Percentiles rank a stretch among this genome's conserved stretches.
Conservation (phyloP, 2,888 invertebrate species). For the Drosophila gaucha region DNA sequence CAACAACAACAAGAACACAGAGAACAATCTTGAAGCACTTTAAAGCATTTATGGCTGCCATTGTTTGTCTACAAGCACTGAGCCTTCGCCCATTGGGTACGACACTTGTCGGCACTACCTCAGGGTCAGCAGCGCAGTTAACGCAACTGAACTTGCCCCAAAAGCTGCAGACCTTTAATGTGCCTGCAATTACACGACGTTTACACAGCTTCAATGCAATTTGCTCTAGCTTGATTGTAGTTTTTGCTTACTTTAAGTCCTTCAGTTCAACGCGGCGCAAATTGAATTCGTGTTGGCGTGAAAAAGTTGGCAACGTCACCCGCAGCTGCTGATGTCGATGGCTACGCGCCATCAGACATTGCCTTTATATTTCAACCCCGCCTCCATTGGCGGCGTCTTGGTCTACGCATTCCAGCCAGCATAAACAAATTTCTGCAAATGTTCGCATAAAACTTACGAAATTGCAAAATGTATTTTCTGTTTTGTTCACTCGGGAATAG, state of each 20-base stretch:
- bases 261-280: constrained; percentile 31
- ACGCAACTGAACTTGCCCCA: constrained; percentile 65
- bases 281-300: constrained; percentile 50
- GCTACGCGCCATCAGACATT: constrained; percentile 22
- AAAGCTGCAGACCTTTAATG: constrained; percentile 41
- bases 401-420: constrained; percentile 26
- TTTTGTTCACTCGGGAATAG: constrained; percentile 23
- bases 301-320: constrained; percentile 50
- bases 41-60: constrained; percentile 71
- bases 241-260: constrained; percentile 19
- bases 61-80: constrained; percentile 54
- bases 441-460: constrained; percentile 75
- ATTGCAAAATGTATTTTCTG: constrained; percentile 73
- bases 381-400: constrained; percentile 14
- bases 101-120: constrained; percentile 41
- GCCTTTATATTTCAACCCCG: constrained; percentile 1
- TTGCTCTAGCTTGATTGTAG: constrained; percentile 46
- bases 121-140: constrained; percentile 60
- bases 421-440: constrained; percentile 73
- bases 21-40: constrained; percentile 59
- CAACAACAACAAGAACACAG: constrained; percentile 18
- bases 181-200: constrained; percentile 45
- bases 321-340: constrained; percentile 40
- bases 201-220: constrained; percentile 30
- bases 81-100: constrained; percentile 18